phyloP scores from a whole-genome alignment of 2,888 invertebrate genomes.

The Eupithecia pulchellata region DNA sequence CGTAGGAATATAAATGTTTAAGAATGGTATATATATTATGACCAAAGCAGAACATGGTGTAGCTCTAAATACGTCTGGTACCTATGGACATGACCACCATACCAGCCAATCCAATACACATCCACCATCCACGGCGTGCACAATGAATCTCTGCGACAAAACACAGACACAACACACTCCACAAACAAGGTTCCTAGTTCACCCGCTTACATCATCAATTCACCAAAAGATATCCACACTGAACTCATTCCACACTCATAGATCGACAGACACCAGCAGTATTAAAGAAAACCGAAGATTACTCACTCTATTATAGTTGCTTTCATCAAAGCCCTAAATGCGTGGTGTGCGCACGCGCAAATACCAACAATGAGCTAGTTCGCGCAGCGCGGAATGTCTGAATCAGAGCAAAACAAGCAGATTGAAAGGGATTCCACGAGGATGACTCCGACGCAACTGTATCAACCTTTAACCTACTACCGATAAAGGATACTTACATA shows the following conservation, averaged over 20 bases:
- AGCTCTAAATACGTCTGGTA: not conserved
- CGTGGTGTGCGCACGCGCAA: constrained; percentile 10
- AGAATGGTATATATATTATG: not conserved
- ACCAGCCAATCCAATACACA: not conserved
- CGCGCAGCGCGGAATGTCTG: constrained; percentile 52
- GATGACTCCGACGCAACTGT: constrained; percentile 45
- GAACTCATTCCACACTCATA: not conserved
- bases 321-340: not conserved
- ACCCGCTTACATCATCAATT: no score
- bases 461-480: constrained; percentile 14
- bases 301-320: not conserved
- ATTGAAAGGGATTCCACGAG: constrained; percentile 58
- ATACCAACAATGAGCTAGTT: constrained; percentile 24
- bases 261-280: not conserved
- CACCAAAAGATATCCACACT: not conserved
- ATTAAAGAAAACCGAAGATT: not conserved
- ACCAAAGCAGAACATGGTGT: not conserved
- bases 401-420: constrained; percentile 63
- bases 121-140: not conserved
- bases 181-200: not conserved
- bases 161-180: not conserved
- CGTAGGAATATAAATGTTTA: not conserved
- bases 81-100: not conserved
- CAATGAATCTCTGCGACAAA: no score
- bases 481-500: constrained; percentile 6